Evolutionary conservation across 2,113 vertebrate genomes (phyloP), one percentile per base, ranked within the genome.

Genomic region (Rhea americana): DNA sequence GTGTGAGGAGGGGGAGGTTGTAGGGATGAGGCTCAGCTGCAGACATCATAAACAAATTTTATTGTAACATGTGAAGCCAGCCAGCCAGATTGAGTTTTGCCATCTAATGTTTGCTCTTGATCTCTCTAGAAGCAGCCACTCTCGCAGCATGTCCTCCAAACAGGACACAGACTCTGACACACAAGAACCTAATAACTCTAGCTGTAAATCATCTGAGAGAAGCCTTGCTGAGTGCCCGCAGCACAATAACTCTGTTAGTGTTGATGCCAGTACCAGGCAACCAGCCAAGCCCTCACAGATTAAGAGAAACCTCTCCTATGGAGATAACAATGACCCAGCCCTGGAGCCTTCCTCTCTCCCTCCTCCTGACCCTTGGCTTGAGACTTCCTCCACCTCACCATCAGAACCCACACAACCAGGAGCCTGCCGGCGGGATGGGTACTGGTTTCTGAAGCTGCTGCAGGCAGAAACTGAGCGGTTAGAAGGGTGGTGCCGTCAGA

Each of bases 401-500:
- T 97, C 98, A 2, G 97, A 98, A 73, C 98, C 97, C 53, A 95
- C 80, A 0, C 97, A 95, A 80, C 95, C 98, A 3, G 98, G 98
- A 41, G 96, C 99, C 79, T 99, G 99, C 94, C 98, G 99, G 87
- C 97, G 99, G 77, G 99, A 99, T 1, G 99, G 99, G 53, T 99
- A 98, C 95, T 99, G 99, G 99, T 99, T 99, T 96, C 97, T 99
- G 91, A 99, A 99, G 97, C 98, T 99, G 78, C 98, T 99, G 94
- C 99, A 99, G 97, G 99, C 99, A 0, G 99, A 99, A 95, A 99
- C 99, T 0, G 99, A 99, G 85, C 98, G 99, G 65, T 98, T 99
- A 96, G 99, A 99, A 94, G 99, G 99, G 84, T 99, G 99, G 99
- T 99, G 99, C 96, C 98, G 98, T 85, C 99, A 99, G 98, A 99